Evolutionary conservation across 2,797 vertebrate genomes (phyloP), one percentile per base, ranked within the genome.

Genomic region (Danio kyathit): DNA sequence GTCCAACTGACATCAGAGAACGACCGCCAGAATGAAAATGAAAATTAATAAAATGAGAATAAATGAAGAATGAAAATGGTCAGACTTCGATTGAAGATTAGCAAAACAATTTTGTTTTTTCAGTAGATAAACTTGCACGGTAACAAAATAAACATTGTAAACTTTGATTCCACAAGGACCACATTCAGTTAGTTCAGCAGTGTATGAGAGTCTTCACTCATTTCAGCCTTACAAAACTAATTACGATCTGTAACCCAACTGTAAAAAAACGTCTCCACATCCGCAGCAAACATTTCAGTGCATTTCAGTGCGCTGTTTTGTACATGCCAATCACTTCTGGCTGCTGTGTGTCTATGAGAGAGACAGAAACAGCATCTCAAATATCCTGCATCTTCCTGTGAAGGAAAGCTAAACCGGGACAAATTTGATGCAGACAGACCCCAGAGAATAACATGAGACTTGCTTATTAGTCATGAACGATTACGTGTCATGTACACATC

Each of bases 361-460:
- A 56, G 49, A 29, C 1, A 76, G 40, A 66, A 65, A 65, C 13
- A 76, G 49, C 67, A 65, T 78, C 75, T 82, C 44, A 11, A 49
- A 61, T 66, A 46, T 54, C 57, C 49, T 13, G 54, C 77, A 52
- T 79, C 66, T 63, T 79, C 70, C 52, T 70, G 71, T 12, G 10
- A 52, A 65, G 54, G 64, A 74, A 83, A 83, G 41, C 21, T 70
- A 70, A 83, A 60, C 7, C 56, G 3, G 29, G 40, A 54, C n/a
- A 73, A 49, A 41, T 66, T 38, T 5, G 60, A 56, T 41, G 65
- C 59, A 40, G 21, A 16, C 49, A 74, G 52, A 14, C 69, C 52
- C 76, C 29, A 11, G 81, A 54, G 76, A 74, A 48, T 46, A 65
- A 51, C n/a, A 12, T 4, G 66, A 77, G 74, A 59, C 10, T 43